phyloP scores from a whole-genome alignment of 2,797 vertebrate species.

The Channallabes apus region DNA sequence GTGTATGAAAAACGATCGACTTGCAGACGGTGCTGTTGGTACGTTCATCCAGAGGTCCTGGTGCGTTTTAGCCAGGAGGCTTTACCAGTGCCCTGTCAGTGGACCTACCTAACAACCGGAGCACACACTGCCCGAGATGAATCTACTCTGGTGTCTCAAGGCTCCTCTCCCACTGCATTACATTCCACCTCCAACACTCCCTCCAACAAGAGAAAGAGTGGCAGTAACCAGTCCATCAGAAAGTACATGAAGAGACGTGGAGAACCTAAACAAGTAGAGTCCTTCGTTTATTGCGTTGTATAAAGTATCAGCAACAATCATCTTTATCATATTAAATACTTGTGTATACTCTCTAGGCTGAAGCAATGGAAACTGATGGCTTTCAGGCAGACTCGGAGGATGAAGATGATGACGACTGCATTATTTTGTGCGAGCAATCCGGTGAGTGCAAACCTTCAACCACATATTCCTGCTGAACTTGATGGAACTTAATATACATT shows the following conservation, averaged over 20 bases:
- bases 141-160: slow-evolving; percentile 61
- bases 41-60: slow-evolving; percentile 86
- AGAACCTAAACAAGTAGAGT: slow-evolving; percentile 77
- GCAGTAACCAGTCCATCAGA: slow-evolving; percentile 91
- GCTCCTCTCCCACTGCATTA: slow-evolving; percentile 71
- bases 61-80: slow-evolving; percentile 76
- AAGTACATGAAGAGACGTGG: slow-evolving; percentile 91
- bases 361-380: slow-evolving; percentile 82
- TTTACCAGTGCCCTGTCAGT: slow-evolving; percentile 90
- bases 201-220: slow-evolving; percentile 81
- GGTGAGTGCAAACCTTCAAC: slow-evolving; percentile 68
- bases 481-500: no score
- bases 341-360: slow-evolving; percentile 61
- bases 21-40: slow-evolving; percentile 89
- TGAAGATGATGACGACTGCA: slow-evolving; percentile 85
- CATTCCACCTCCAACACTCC: slow-evolving; percentile 64
- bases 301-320: background rate
- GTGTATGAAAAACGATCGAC: slow-evolving; percentile 89
- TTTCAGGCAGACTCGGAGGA: slow-evolving; percentile 97
- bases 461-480: background rate
- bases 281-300: background rate
- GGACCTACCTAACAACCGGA: slow-evolving; percentile 87
- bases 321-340: background rate
- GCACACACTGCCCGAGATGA: slow-evolving; percentile 76
- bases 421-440: slow-evolving; percentile 72